Evolutionary conservation across 2,888 invertebrate genomes (phyloP).

Genomic region (Caenorhabditis sp.): DNA sequence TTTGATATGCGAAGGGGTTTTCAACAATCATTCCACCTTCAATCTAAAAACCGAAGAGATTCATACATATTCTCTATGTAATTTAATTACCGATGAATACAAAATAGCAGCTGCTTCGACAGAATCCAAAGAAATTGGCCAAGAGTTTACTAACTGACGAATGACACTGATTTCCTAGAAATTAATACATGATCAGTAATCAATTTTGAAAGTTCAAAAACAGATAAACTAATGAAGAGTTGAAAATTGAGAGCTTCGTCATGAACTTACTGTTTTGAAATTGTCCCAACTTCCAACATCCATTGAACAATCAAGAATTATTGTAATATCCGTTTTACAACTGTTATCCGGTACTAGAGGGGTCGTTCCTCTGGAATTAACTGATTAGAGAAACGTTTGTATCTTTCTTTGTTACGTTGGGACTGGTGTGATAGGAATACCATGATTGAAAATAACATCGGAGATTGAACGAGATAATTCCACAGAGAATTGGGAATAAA

Average conservation of each 20-base stretch:
- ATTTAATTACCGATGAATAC: constrained; percentile 15
- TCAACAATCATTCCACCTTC: constrained; percentile 26
- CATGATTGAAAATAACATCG: constrained; percentile 21
- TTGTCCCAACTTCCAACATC: constrained; percentile 28
- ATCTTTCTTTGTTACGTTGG: constrained; percentile 7
- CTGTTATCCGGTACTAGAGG: constrained; percentile 17
- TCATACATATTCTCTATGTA: neutral
- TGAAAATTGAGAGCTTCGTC: no score
- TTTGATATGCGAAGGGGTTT: constrained; percentile 23
- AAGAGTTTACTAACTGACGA: constrained; percentile 28
- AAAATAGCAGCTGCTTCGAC: constrained; percentile 30
- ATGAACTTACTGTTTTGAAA: constrained; percentile 13
- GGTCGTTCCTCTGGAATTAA: constrained; percentile 4
- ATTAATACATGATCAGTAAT: no score
- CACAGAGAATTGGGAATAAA: constrained; percentile 13
- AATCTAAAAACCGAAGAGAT: constrained; percentile 6
- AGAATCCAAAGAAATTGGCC: constrained; percentile 34
- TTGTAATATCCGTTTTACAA: constrained; percentile 40
- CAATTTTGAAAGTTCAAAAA: no score
- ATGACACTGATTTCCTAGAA: constrained; percentile 35
- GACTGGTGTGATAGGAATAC: constrained; percentile 8
- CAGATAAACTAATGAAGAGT: no score
- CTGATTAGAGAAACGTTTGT: no score
- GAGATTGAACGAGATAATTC: constrained; percentile 19
- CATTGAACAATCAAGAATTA: constrained; percentile 33